phyloP scores from a whole-genome alignment of 1,140 invertebrate species.

The Lycorma delicatula region DNA sequence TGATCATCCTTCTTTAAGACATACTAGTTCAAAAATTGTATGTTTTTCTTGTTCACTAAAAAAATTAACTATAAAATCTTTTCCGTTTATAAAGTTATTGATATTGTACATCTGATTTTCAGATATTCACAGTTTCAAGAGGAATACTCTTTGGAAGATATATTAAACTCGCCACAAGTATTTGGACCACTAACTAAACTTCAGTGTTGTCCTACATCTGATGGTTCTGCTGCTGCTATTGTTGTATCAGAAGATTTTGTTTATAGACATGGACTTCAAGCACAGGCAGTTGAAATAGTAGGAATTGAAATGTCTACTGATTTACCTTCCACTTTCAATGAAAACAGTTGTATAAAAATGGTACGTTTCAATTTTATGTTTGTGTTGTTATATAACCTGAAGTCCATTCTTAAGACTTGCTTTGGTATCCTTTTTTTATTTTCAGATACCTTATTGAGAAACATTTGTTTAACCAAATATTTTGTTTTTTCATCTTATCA shows the following conservation, averaged over 20 bases:
- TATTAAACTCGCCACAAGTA: slow-evolving; percentile 73
- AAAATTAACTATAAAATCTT: too few species aligned
- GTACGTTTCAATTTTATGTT: slow-evolving; percentile 36
- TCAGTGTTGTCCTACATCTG: slow-evolving; percentile 95
- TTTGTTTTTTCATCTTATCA: too few species aligned
- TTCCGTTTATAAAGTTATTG: too few species aligned
- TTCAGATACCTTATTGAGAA: too few species aligned
- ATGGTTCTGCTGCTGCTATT: slow-evolving; percentile 88
- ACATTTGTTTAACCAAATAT: too few species aligned
- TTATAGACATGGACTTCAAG: slow-evolving; percentile 64
- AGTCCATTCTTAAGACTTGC: too few species aligned
- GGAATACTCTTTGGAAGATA: slow-evolving; percentile 82
- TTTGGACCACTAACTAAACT: slow-evolving; percentile 88
- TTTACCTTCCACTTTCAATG: slow-evolving; percentile 70
- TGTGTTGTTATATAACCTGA: slow-evolving; percentile 2
- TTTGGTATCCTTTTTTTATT: too few species aligned
- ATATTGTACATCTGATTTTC: too few species aligned
- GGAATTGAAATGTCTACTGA: slow-evolving; percentile 96
- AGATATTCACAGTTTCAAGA: slow-evolving; percentile 86
- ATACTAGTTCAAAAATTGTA: too few species aligned
- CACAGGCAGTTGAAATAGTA: slow-evolving; percentile 86
- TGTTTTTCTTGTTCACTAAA: too few species aligned
- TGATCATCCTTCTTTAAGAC: too few species aligned
- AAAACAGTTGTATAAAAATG: slow-evolving; percentile 82
- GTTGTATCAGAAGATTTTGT: slow-evolving; percentile 89